Conservation (phyloP, 2,797 vertebrate genomes). For the Typhlichthys subterraneus region DNA sequence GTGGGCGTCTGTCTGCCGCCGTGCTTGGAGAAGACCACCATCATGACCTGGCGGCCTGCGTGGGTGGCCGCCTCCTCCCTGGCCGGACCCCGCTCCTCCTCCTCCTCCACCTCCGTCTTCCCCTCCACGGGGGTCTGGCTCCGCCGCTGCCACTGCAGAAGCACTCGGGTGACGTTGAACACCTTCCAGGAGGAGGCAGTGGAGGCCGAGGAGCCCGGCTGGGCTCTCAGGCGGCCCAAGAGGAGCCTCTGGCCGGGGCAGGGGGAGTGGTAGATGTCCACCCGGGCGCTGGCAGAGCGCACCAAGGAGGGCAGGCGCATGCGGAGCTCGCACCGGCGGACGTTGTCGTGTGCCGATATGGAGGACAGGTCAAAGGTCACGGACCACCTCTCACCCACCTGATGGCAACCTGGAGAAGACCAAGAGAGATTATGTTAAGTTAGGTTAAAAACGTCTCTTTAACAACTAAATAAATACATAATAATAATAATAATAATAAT, state of each 20-base stretch:
- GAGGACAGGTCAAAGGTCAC: slow-evolving; percentile 88
- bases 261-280: slow-evolving; percentile 82
- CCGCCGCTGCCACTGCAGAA: slow-evolving; percentile 76
- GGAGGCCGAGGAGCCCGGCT: slow-evolving; percentile 34
- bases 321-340: slow-evolving; percentile 82
- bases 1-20: slow-evolving; percentile 63
- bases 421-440: slow-evolving; percentile 12
- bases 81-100: background rate
- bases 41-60: slow-evolving; percentile 69
- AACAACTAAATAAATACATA: no score
- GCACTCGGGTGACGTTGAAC: slow-evolving; percentile 81
- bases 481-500: no score
- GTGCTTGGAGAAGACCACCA: slow-evolving; percentile 85
- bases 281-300: slow-evolving; percentile 39
- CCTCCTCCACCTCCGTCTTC: background rate
- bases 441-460: background rate
- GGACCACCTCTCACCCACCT: slow-evolving; percentile 76
- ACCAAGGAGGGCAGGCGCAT: slow-evolving; percentile 70
- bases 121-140: slow-evolving; percentile 2
- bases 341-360: slow-evolving; percentile 73
- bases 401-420: slow-evolving; percentile 72
- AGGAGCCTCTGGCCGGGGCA: slow-evolving; percentile 67
- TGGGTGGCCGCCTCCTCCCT: slow-evolving; percentile 43
- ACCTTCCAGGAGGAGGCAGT: slow-evolving; percentile 79
- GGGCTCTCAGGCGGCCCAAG: slow-evolving; percentile 75